A percentile compares a stretch with the other conserved stretches of the same genome.
Conservation (phyloP, 2,113 vertebrate species). For the Chamaetylas fuelleborni region DNA sequence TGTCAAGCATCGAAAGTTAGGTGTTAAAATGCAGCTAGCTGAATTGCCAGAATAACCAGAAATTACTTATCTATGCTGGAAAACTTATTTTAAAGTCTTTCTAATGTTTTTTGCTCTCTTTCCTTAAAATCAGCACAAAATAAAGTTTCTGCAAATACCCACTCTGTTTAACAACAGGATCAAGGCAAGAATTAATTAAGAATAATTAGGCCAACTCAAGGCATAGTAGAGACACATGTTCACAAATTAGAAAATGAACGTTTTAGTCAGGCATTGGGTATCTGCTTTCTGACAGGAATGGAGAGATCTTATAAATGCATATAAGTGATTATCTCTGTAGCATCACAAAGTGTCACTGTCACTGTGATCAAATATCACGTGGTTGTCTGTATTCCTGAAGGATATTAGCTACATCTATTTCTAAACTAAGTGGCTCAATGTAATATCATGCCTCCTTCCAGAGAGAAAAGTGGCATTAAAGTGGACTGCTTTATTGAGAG, state of each 20-base stretch:
- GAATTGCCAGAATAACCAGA: neutral
- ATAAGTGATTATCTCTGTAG: neutral
- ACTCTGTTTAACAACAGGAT: neutral
- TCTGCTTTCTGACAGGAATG: neutral
- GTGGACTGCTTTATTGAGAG: neutral
- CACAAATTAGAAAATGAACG: neutral
- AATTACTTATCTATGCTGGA: neutral
- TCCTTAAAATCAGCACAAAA: slow-evolving; percentile 9
- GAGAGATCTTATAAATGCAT: neutral
- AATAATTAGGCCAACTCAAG: neutral
- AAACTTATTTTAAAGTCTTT: neutral
- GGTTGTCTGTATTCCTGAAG: neutral
- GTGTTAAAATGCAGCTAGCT: neutral
- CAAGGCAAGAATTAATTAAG: slow-evolving; percentile 22
- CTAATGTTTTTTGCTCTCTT: neutral
- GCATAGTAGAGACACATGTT: neutral
- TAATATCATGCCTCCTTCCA: neutral
- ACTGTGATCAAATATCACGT: neutral
- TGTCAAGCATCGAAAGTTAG: neutral
- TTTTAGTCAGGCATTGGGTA: neutral
- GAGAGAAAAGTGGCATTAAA: neutral
- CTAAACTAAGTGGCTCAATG: neutral
- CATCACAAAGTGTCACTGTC: neutral
- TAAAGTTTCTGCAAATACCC: neutral
- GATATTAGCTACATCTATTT: neutral